These are phyloP conservation scores for Telmatherina bonti DNA, from an alignment of 2,797 vertebrate species.

Conservation along the genomic window DNA sequence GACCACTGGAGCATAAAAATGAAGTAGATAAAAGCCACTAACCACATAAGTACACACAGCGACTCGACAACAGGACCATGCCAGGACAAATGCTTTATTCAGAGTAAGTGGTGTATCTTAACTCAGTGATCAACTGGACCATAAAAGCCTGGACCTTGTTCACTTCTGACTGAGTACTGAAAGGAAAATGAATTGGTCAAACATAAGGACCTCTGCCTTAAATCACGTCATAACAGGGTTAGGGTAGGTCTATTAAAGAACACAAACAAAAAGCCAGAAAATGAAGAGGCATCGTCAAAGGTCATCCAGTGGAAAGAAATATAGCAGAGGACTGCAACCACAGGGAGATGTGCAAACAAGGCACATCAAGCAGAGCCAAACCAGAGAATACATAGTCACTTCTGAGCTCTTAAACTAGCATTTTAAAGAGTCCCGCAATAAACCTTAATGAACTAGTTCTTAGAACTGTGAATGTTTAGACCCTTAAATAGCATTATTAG, in stretches of 20 bases:
- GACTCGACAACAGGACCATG: background rate
- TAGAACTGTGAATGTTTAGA: too few species aligned
- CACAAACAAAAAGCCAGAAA: background rate
- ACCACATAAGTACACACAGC: slow-evolving; percentile 3
- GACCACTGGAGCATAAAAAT: slow-evolving; percentile 39
- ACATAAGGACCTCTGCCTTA: background rate
- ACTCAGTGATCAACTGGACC: background rate
- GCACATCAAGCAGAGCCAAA: too few species aligned
- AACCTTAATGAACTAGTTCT: too few species aligned
- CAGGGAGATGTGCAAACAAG: too few species aligned
- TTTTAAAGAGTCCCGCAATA: too few species aligned
- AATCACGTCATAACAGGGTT: background rate
- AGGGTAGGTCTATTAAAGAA: background rate
- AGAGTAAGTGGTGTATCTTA: background rate
- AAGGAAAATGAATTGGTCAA: background rate
- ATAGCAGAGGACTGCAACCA: too few species aligned
- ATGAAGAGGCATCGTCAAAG: too few species aligned
- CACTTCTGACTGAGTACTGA: background rate
- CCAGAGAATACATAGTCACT: too few species aligned
- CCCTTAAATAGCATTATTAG: too few species aligned
- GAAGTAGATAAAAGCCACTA: background rate
- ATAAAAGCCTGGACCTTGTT: background rate
- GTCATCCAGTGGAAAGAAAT: too few species aligned
- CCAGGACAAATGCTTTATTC: background rate
- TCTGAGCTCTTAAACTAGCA: too few species aligned